Percentiles rank a stretch among this genome's conserved stretches.
phyloP scores from a whole-genome alignment of 2,113 vertebrate genomes.

The Petrocephalus microphthalmus region DNA sequence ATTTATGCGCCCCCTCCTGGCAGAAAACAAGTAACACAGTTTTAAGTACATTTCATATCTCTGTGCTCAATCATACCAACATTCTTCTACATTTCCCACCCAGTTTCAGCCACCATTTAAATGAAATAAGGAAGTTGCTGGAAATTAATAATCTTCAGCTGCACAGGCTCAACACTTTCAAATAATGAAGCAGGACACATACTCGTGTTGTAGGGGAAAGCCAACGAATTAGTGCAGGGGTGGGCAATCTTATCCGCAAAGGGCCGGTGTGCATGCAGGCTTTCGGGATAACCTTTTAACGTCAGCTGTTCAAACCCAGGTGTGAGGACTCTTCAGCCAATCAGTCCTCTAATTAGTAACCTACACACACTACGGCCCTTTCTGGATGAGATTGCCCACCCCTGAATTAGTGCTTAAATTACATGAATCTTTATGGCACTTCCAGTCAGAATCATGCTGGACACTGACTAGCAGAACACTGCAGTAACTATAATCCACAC shows the following conservation, averaged over 20 bases:
- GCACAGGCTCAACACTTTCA: neutral
- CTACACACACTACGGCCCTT: no score
- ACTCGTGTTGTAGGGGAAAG: neutral
- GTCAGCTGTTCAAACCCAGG: no score
- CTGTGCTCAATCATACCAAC: neutral
- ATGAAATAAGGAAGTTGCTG: neutral
- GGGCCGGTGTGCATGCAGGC: no score
- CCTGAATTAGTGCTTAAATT: neutral
- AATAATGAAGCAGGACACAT: neutral
- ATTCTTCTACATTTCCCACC: neutral
- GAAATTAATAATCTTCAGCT: neutral
- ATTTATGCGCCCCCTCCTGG: constrained; percentile 19
- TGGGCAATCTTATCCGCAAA: no score
- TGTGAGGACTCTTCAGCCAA: no score
- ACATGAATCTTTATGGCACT: neutral
- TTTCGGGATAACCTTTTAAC: no score
- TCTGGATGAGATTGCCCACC: no score
- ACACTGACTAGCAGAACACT: neutral
- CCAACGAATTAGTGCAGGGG: neutral
- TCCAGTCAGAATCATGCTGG: neutral
- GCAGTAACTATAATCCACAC: neutral
- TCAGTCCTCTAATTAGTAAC: no score
- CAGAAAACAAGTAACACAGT: neutral
- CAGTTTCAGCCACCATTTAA: neutral
- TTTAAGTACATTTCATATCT: neutral